Base-by-base conservation (phyloP, 2,113 vertebrate genomes). In the Lucifuga dentata region DNA sequence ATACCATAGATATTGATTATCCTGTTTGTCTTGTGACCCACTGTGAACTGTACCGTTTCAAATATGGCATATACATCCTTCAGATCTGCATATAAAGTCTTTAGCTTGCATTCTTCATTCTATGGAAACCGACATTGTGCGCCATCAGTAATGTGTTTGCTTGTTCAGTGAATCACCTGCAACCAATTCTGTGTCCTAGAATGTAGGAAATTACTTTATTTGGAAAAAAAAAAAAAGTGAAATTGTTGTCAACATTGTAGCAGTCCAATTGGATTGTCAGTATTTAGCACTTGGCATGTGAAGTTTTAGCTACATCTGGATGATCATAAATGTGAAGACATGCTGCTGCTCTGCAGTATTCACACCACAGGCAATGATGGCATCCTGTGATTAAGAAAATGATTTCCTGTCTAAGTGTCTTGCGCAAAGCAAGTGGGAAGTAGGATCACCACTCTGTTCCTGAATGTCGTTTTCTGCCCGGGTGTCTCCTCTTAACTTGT, bases 1-100 rank as follows among this genome's bases (percentile, higher is more conserved):
- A 50, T 44, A 0, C 17, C 20, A 21, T 5, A 11, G 38, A 73
- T 76, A 76, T 78, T 39, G 69, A 76, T 72, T 63, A 33, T 39
- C 73, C 11, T 38, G 68, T 39, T 49, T 50, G 73, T 86, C 85
- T 86, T 78, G 81, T 87, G 86, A 85, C 76, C 38, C 17, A 11
- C 35, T 44, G 8, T 12, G 24, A n/a, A 65, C 48, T 15, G 53
- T 39, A 51, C 24, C n/a, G 65, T 74, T 75, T 52, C 32, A 44
- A 46, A 64, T 15, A n/a, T 32, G 65, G 24, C 35, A 69, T 48
- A 55, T 32, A 41, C 2, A 9, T 36, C 5, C 36, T 7, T 24
- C 15, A 53, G 13, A 20, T 4, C 5, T 9, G 8, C 50, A 16
- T 11, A 23, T 8, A 1, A 3, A 17, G 0, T 39, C 21, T 3